Base-by-base conservation (phyloP, 2,888 invertebrate species). In the Hypena proboscidalis region DNA sequence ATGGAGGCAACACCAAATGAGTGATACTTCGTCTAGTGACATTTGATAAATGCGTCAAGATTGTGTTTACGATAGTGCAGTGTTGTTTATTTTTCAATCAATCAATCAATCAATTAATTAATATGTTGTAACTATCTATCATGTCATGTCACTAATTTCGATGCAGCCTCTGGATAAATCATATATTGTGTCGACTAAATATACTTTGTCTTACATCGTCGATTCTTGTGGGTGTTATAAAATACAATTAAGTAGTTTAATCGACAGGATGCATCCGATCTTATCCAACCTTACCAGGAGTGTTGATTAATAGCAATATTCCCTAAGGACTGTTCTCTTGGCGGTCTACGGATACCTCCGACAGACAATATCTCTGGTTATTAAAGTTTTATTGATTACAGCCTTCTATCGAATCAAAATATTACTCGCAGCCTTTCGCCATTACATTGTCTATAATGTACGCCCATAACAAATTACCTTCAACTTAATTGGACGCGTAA, bases 401-500 rank as follows among this genome's bases (percentile, higher is more conserved):
- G n/a, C n/a, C 6, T 25, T 6, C 25, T 7, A 11, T 5, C 5
- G 5, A 25, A n/a, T n/a, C n/a, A n/a, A n/a, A n/a, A n/a, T n/a
- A n/a, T n/a, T n/a, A n/a, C n/a, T n/a, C n/a, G n/a, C n/a, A n/a
- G n/a, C n/a, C n/a, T n/a, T n/a, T n/a, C n/a, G n/a, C n/a, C n/a
- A n/a, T n/a, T n/a, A n/a, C n/a, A n/a, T n/a, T n/a, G 4, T 27
- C 2, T 27, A 27, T n/a, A 2, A 7, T 14, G 13, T n/a, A 13
- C n/a, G n/a, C n/a, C n/a, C n/a, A n/a, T 34, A 36, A 52, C 41
- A 42, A 56, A 51, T 46, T 19, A 26, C 36, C 14, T 25, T 36
- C 14, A 22, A 30, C 39, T 30, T 29, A 37, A 43, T 29, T 26
- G 22, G 27, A 36, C 27, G 14, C 37, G 30, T 15, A 35, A 21